phyloP scores from a whole-genome alignment of 2,888 invertebrate species.

The Cancer borealis region DNA sequence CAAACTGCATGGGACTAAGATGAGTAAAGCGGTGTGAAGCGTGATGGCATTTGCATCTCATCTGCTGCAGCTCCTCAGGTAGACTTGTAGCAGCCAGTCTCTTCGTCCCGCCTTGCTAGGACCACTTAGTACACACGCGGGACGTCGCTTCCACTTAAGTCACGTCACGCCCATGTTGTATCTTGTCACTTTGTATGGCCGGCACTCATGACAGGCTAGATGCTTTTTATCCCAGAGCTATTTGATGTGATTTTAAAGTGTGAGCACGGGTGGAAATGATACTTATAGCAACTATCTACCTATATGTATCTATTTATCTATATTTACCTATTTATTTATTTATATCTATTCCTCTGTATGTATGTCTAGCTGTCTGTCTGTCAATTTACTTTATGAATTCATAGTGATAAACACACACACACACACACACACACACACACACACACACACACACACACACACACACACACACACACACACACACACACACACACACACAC shows the following conservation, averaged over 20 bases:
- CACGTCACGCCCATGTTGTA: neutral
- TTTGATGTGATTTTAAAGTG: neutral
- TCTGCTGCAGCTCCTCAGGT: neutral
- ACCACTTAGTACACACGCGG: neutral
- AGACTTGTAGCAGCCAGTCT: neutral
- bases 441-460: neutral
- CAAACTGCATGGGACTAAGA: neutral
- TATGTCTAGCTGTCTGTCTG: neutral
- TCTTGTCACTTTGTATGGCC: neutral
- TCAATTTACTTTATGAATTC: no score
- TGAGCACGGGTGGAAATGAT: neutral
- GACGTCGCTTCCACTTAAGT: neutral
- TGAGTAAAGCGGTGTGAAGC: neutral
- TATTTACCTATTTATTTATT: neutral
- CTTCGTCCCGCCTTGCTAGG: neutral
- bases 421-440: neutral
- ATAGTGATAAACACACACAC: neutral
- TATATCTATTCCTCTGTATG: neutral
- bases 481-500: constrained; percentile 10
- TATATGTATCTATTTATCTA: neutral
- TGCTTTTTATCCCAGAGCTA: neutral
- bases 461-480: neutral
- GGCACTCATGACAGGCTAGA: neutral
- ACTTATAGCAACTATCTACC: neutral
- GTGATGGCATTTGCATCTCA: neutral